Conservation (phyloP, 2,797 vertebrate species). For the Acestrorhynchus altus region DNA sequence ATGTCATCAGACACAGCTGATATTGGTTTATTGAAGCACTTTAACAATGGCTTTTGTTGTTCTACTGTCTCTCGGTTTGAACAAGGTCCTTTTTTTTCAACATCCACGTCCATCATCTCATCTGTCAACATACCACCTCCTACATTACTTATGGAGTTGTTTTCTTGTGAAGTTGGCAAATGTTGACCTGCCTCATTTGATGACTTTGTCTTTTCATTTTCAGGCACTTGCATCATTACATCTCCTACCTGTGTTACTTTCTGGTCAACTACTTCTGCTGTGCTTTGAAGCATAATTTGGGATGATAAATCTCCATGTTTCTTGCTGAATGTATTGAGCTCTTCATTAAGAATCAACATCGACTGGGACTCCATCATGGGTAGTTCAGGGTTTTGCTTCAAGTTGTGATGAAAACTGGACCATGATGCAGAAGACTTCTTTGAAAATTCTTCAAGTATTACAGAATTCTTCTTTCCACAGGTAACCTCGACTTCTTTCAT, state of each 20-base stretch:
- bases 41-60: background rate
- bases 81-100: background rate
- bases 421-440: background rate
- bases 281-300: constrained; percentile 15
- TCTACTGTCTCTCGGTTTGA: background rate
- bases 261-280: background rate
- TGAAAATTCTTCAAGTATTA: constrained; percentile 59
- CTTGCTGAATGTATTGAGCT: constrained; percentile 72
- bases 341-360: constrained; percentile 73
- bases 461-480: constrained; percentile 6
- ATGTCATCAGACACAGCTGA: background rate
- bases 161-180: background rate
- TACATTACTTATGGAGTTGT: background rate
- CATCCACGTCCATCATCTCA: background rate
- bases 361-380: constrained; percentile 58
- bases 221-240: background rate
- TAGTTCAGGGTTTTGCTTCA: constrained; percentile 59
- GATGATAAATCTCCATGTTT: constrained; percentile 66
- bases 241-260: background rate
- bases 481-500: background rate
- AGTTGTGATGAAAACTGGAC: constrained; percentile 54
- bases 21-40: background rate
- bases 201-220: background rate
- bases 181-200: background rate
- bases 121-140: background rate